phyloP scores from a whole-genome alignment of 2,113 vertebrate species.

The Neogale vison region DNA sequence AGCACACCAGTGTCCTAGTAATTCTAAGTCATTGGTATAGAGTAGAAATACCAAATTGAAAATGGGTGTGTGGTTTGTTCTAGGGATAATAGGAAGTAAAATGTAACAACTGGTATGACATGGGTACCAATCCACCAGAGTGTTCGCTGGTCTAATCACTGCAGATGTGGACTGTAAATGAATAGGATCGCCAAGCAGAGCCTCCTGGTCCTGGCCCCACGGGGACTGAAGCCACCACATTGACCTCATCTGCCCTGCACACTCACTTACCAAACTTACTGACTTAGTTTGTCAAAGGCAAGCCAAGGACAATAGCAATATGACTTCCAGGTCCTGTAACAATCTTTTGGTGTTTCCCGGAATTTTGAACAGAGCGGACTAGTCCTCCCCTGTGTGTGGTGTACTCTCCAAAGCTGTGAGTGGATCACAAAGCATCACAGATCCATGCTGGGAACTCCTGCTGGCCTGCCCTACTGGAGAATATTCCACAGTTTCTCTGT shows the following conservation, averaged over 20 bases:
- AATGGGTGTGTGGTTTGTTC: neutral
- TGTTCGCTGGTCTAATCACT: neutral
- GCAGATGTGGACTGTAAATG: neutral
- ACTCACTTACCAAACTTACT: neutral
- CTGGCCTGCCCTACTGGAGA: slow-evolving; percentile 56
- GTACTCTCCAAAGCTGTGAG: slow-evolving; percentile 41
- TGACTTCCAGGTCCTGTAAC: neutral
- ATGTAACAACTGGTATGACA: neutral
- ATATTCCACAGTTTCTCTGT: slow-evolving; percentile 48
- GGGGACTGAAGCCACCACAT: neutral
- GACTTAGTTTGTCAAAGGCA: slow-evolving; percentile 20
- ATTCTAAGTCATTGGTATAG: neutral
- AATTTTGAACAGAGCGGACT: neutral
- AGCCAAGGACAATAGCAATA: neutral
- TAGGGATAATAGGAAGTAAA: neutral
- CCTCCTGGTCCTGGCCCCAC: rapidly evolving
- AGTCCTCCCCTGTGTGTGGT: neutral
- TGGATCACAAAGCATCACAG: slow-evolving; percentile 49
- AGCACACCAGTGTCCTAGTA: neutral
- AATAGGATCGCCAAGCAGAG: neutral
- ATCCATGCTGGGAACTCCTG: slow-evolving; percentile 62
- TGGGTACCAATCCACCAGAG: neutral
- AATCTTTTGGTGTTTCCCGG: neutral
- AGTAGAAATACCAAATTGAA: neutral
- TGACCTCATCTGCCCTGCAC: neutral